phyloP scores from a whole-genome alignment of 2,113 vertebrate genomes.

The Alosa alosa region DNA sequence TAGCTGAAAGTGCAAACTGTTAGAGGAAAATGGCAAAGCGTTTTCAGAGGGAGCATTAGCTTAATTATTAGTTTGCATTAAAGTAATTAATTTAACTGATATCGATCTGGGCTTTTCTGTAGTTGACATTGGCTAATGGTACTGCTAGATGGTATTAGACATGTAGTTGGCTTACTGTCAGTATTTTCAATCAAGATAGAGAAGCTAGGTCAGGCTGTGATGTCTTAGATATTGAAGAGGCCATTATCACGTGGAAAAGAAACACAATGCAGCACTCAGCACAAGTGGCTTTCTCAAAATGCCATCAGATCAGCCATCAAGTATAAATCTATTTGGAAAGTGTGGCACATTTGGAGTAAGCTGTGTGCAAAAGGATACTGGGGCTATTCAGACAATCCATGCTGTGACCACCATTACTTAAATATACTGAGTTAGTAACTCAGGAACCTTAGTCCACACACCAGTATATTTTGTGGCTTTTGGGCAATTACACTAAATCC shows the following conservation, averaged over 20 bases:
- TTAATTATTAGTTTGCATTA: background rate
- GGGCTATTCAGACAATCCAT: background rate
- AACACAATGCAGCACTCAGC: background rate
- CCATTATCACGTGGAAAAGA: background rate
- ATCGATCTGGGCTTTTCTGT: conserved; percentile 12
- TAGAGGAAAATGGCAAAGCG: background rate
- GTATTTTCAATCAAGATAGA: conserved; percentile 1
- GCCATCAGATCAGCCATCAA: background rate
- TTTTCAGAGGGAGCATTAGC: background rate
- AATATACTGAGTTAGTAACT: background rate
- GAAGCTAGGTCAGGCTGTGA: background rate
- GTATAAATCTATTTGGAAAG: background rate
- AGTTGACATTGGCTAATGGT: background rate
- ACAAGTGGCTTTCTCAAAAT: background rate
- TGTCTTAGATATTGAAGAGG: background rate
- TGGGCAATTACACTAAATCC: background rate
- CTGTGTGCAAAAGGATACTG: background rate
- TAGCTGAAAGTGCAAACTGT: background rate
- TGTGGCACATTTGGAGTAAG: background rate
- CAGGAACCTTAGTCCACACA: background rate
- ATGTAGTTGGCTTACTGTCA: background rate
- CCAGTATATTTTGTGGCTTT: background rate
- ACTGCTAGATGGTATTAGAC: background rate
- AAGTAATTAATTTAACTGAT: conserved; percentile 12
- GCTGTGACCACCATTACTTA: background rate